Percentiles rank a stretch among this genome's conserved stretches.
phyloP scores from a whole-genome alignment of 2,113 vertebrate species.

The Gallinago undulata region DNA sequence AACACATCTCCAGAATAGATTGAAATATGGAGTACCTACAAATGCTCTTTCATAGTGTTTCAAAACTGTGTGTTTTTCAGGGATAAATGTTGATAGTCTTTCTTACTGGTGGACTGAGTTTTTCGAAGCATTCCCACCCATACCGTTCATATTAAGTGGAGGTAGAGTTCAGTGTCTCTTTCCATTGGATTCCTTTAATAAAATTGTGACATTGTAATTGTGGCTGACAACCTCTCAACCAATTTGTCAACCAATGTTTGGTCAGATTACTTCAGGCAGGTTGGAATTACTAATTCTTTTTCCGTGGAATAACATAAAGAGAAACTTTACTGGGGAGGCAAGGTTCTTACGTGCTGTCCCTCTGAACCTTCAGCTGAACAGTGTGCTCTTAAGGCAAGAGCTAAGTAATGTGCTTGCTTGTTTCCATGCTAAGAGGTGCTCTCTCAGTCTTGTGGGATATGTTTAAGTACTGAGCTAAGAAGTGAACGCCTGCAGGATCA shows the following conservation, averaged over 20 bases:
- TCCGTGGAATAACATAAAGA: not conserved
- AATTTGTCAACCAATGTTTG: not conserved
- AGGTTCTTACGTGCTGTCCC: not conserved
- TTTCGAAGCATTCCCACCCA: not conserved
- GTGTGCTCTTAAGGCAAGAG: not conserved
- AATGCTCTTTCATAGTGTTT: not conserved
- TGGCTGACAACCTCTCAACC: not conserved
- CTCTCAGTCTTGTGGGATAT: not conserved
- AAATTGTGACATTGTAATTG: not conserved
- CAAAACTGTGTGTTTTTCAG: not conserved
- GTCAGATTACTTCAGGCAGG: not conserved
- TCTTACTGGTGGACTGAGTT: not conserved
- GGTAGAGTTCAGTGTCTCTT: not conserved
- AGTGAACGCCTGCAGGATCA: slow-evolving; percentile 11
- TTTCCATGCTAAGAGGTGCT: not conserved
- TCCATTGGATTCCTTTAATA: not conserved
- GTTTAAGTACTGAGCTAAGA: not conserved
- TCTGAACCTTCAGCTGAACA: not conserved
- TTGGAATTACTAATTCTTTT: not conserved
- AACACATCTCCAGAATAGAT: not conserved
- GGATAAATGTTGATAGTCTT: not conserved
- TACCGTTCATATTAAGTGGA: not conserved
- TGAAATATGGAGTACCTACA: not conserved
- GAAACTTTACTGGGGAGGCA: not conserved
- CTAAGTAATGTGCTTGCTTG: not conserved